phyloP scores from a whole-genome alignment of 2,797 vertebrate genomes.

The Onychomys leucogaster region DNA sequence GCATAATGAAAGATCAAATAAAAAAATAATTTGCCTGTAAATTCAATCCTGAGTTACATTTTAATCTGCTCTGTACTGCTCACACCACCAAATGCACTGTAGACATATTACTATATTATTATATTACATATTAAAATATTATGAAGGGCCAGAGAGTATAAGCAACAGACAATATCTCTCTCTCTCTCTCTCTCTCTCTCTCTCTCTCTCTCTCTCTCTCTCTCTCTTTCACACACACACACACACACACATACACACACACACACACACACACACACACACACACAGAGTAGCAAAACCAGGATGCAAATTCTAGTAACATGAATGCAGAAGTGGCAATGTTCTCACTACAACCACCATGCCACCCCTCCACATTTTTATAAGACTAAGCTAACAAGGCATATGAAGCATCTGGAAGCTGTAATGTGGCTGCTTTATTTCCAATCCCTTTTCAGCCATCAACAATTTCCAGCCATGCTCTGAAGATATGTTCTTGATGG shows the following conservation, averaged over 20 bases:
- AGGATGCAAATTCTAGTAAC: background rate
- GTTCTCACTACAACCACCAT: background rate
- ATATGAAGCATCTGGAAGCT: background rate
- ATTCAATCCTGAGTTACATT: conserved; percentile 2
- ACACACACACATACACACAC: too few species aligned
- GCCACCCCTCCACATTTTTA: background rate
- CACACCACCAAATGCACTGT: too few species aligned
- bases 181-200: too few species aligned
- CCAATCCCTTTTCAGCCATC: background rate
- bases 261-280: too few species aligned
- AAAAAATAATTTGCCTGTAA: background rate
- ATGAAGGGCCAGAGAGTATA: background rate
- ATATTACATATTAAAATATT: background rate
- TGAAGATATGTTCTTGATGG: background rate
- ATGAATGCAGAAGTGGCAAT: background rate
- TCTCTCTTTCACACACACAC: too few species aligned
- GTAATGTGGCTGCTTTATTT: background rate
- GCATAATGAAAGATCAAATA: background rate
- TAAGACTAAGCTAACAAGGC: background rate
- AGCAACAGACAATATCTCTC: background rate
- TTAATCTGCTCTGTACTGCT: background rate
- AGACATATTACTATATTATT: background rate
- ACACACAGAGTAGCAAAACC: background rate
- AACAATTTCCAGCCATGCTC: background rate
- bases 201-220: too few species aligned